Evolutionary conservation across 2,888 invertebrate species (phyloP).

Genomic region (Troides oblongomaculatus): DNA sequence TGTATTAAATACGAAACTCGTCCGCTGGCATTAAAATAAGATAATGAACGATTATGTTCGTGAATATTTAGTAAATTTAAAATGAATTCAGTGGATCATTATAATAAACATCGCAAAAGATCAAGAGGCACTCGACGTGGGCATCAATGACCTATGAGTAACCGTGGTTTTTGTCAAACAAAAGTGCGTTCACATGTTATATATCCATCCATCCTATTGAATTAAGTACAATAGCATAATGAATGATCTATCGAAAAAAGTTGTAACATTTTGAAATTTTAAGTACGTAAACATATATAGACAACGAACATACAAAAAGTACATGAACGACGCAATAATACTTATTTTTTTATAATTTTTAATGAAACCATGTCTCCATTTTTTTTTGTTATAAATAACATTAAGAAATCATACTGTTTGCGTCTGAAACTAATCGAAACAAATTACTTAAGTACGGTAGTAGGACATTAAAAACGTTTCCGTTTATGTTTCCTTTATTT

Average conservation of each 20-base stretch:
- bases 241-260: background rate
- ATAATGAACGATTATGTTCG: slow-evolving; percentile 23
- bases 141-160: slow-evolving; percentile 73
- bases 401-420: no score
- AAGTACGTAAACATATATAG: background rate
- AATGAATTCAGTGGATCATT: slow-evolving; percentile 1
- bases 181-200: slow-evolving; percentile 27
- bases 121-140: slow-evolving; percentile 49
- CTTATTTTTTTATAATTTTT: no score
- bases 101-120: slow-evolving; percentile 23
- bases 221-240: background rate
- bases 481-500: no score
- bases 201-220: slow-evolving; percentile 30
- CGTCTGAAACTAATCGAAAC: no score
- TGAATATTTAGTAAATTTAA: slow-evolving; percentile 17
- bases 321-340: no score
- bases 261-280: background rate
- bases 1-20: slow-evolving; percentile 11
- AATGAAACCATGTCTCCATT: no score
- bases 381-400: no score
- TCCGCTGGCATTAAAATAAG: slow-evolving; percentile 11
- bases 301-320: no score
- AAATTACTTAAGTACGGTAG: no score
- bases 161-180: slow-evolving; percentile 47
- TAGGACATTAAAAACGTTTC: no score